Percentiles rank a stretch among this genome's conserved stretches.
These are phyloP conservation scores for Pegoplata infirma DNA, from an alignment of 2,888 invertebrate genomes.

Conservation along the genomic window DNA sequence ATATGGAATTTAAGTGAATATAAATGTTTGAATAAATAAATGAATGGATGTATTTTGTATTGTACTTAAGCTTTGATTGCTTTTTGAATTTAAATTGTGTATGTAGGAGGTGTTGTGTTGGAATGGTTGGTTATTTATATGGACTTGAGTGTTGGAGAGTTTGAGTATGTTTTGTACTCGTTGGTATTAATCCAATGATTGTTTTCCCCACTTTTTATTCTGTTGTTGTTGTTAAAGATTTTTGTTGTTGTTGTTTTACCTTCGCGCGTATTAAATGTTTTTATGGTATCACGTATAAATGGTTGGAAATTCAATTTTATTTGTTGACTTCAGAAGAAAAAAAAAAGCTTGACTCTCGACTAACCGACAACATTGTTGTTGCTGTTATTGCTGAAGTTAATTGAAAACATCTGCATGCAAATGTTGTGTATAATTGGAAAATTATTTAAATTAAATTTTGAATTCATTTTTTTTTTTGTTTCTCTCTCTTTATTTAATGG, in stretches of 20 bases:
- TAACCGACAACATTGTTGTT: conserved; percentile 42
- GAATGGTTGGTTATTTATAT: too few relatives aligned
- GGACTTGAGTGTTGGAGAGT: too few relatives aligned
- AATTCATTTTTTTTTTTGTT: conserved; percentile 25
- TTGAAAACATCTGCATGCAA: conserved; percentile 60
- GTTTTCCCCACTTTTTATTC: conserved; percentile 45
- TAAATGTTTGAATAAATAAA: conserved; percentile 29
- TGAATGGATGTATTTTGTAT: conserved; percentile 2
- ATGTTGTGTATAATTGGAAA: conserved; percentile 64
- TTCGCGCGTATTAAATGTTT: conserved; percentile 43
- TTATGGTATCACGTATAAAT: conserved; percentile 56
- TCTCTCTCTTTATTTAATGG: too few relatives aligned
- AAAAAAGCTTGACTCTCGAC: conserved; percentile 24
- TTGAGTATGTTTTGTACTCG: not conserved
- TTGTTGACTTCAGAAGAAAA: conserved; percentile 51
- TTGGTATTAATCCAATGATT: conserved; percentile 25
- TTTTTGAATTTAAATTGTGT: conserved; percentile 13
- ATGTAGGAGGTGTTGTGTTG: conserved; percentile 16
- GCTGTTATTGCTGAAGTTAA: conserved; percentile 43
- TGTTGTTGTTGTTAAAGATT: conserved; percentile 38
- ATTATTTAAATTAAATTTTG: conserved; percentile 55
- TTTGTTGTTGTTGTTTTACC: conserved; percentile 62
- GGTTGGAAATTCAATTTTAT: conserved; percentile 53
- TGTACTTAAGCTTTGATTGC: conserved; percentile 53
- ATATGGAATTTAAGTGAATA: conserved; percentile 39